Percentiles rank a stretch among this genome's conserved stretches.
Conservation (phyloP, 2,113 vertebrate species). For the Sinosuthora webbiana region DNA sequence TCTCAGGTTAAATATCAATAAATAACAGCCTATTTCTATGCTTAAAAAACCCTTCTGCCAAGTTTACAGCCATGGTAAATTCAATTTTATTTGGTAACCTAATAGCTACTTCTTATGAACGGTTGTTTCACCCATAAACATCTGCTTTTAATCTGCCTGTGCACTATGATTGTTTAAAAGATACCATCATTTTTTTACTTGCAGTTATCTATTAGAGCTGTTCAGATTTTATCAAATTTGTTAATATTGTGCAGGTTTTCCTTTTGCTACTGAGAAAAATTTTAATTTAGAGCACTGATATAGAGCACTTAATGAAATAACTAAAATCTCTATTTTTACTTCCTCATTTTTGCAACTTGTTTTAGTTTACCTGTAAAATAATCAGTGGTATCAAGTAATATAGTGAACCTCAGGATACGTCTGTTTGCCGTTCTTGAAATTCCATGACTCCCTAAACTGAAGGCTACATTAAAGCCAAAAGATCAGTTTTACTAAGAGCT, state of each 20-base stretch:
- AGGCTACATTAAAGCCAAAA: not conserved
- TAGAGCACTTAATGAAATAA: not conserved
- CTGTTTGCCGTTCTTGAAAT: not conserved
- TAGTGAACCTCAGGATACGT: not conserved
- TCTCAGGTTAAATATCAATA: conserved; percentile 36
- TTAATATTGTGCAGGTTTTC: not conserved
- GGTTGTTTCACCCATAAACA: conserved; percentile 25
- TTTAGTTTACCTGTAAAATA: conserved; percentile 12
- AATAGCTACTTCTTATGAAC: conserved; percentile 32
- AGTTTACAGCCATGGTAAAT: conserved; percentile 43
- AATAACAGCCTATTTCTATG: not conserved
- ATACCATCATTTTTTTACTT: not conserved
- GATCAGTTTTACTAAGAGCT: not conserved
- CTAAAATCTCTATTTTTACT: not conserved
- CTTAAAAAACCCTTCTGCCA: not conserved
- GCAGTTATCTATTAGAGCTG: not conserved
- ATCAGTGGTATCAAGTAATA: not conserved
- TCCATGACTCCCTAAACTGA: not conserved
- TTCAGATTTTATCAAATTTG: conserved; percentile 9
- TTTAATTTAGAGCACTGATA: not conserved
- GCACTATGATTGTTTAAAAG: conserved; percentile 13
- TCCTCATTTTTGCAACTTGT: not conserved
- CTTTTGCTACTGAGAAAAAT: not conserved
- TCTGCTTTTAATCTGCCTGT: conserved; percentile 58
- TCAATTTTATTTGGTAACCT: conserved; percentile 51